A percentile compares a stretch with the other conserved stretches of the same genome.
These are phyloP conservation scores for Petrolisthes manimaculis DNA, from an alignment of 2,888 invertebrate species.

Conservation along the genomic window DNA sequence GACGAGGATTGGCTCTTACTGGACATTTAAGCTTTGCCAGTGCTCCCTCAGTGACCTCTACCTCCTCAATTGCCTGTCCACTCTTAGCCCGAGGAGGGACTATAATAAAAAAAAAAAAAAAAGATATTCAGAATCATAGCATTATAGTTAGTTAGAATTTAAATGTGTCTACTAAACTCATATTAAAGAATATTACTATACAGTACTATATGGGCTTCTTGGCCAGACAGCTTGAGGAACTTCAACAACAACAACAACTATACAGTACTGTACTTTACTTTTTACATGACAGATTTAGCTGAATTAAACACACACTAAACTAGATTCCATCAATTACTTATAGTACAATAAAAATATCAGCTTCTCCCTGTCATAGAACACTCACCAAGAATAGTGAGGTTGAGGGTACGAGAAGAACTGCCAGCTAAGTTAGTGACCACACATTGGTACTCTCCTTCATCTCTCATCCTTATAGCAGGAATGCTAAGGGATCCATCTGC, in stretches of 20 bases:
- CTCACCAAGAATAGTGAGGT: constrained; percentile 54
- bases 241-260: too few species aligned
- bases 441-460: constrained; percentile 70
- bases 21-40: constrained; percentile 49
- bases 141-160: too few species aligned
- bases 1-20: constrained; percentile 47
- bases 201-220: too few species aligned
- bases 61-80: constrained; percentile 23
- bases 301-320: too few species aligned
- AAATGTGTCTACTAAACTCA: too few species aligned
- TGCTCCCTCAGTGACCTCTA: constrained; percentile 37
- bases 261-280: too few species aligned
- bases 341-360: too few species aligned
- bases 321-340: too few species aligned
- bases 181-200: too few species aligned
- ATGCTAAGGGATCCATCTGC: constrained; percentile 66
- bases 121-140: neutral
- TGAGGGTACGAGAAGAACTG: constrained; percentile 43
- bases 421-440: constrained; percentile 70
- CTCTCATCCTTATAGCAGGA: constrained; percentile 66
- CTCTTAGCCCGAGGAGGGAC: constrained; percentile 47
- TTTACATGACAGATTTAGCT: too few species aligned
- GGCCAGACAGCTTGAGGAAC: too few species aligned
- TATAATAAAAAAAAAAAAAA: constrained; percentile 6
- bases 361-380: neutral